Conservation (phyloP, 2,113 vertebrate species). For the Corydoras sp. region DNA sequence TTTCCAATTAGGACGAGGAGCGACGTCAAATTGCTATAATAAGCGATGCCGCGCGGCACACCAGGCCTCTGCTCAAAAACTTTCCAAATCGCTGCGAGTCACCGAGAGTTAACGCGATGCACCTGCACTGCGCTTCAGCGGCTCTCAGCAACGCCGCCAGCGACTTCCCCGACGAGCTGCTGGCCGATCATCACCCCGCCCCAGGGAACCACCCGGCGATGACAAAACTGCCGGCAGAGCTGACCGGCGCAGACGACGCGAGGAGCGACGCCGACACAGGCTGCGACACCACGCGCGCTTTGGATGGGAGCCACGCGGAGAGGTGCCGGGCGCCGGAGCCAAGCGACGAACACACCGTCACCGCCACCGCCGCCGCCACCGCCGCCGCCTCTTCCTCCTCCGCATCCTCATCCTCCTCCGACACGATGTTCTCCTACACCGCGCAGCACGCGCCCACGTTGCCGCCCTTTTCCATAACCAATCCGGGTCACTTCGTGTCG, state of each 20-base stretch:
- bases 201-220: conserved; percentile 81
- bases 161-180: conserved; percentile 74
- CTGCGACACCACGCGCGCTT: conserved; percentile 79
- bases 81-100: not conserved
- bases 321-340: conserved; percentile 77
- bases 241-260: conserved; percentile 79
- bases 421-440: conserved; percentile 97
- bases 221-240: conserved; percentile 79
- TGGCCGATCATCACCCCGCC: conserved; percentile 77
- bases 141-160: conserved; percentile 80
- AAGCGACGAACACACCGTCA: conserved; percentile 65
- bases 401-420: conserved; percentile 78
- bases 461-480: conserved; percentile 93
- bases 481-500: conserved; percentile 95
- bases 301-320: conserved; percentile 80
- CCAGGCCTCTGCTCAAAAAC: not conserved
- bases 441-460: conserved; percentile 94
- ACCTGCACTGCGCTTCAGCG: conserved; percentile 79
- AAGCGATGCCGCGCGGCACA: conserved; percentile 2
- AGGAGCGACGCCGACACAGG: conserved; percentile 77
- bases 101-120: conserved; percentile 67
- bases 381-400: conserved; percentile 73
- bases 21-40: conserved; percentile 29
- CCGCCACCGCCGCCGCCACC: conserved; percentile 67
- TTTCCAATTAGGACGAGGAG: conserved; percentile 19